Evolutionary conservation across 2,888 invertebrate species (phyloP), one percentile per base, ranked within the genome.

Genomic region (Drosophila mercatorum): DNA sequence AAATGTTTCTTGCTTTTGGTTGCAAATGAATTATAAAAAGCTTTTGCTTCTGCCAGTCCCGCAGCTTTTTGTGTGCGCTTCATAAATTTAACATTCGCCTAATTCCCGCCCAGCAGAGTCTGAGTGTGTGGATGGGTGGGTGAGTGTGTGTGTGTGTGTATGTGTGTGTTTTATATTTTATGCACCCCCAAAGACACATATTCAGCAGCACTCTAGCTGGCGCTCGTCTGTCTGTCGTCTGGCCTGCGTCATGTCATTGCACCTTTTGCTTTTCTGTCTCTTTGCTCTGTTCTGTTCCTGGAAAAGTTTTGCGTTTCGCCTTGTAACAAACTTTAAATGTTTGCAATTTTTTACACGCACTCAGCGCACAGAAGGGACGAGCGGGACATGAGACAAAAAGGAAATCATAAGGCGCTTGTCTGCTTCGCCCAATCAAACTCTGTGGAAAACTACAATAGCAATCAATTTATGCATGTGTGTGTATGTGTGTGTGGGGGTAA

Each of bases 291-390:
- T 22, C 22, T 17, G n/a, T 43, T 49, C 36, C 43, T 40, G 38
- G 55, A 57, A 68, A 78, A 78, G 41, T 78, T 78, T 69, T 56
- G 47, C 53, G 34, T 44, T 57, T 17, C 43, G 56, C 36, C 57
- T 73, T 63, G 53, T 62, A 60, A 69, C 72, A 72, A 83, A 78
- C 75, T 88, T 84, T 70, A 86, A 84, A 83, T 84, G 74, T 78
- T 79, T 80, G 68, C 74, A 68, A 80, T 85, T 86, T 80, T 76
- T 81, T 78, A 61, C 58, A 60, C 67, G 56, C 64, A 58, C 59
- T 56, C 62, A 46, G 28, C 34, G 26, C 31, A 17, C 17, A n/a
- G 10, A 5, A 46, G 40, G n/a, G 17, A 34, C 31, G 31, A 11
- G 8, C n/a, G n/a, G n/a, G 5, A n/a, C n/a, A 44, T 38, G 38